Conservation (phyloP, 35 echinoderm and acorn worm species). For the Holothuria glaberrima region DNA sequence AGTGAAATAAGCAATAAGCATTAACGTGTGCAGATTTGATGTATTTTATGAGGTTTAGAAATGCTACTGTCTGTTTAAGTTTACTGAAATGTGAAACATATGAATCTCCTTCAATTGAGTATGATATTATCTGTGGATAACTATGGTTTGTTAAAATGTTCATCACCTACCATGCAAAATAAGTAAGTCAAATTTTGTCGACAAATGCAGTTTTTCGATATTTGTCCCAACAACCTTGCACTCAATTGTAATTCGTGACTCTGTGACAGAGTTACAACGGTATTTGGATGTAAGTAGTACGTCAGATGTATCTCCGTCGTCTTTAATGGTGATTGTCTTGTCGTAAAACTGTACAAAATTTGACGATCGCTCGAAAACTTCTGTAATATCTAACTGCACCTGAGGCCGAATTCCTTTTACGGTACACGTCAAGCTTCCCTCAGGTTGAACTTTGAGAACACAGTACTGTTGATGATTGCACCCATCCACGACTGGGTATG, state of each 20-base stretch:
- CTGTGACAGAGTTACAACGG: background rate
- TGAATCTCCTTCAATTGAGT: no score
- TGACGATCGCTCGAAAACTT: background rate
- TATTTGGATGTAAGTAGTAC: background rate
- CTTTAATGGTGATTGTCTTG: background rate
- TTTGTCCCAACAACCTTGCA: constrained; percentile 3
- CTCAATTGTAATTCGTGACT: background rate
- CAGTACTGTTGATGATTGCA: constrained; percentile 15
- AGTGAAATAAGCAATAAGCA: no score
- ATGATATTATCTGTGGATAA: no score
- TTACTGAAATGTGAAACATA: no score
- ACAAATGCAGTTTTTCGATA: background rate
- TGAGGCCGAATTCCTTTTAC: background rate
- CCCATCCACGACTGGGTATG: constrained; percentile 8
- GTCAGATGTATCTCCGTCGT: background rate
- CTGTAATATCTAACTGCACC: background rate
- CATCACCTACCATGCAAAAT: background rate
- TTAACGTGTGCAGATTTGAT: no score
- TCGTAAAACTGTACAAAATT: background rate
- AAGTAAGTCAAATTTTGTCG: constrained; percentile 5
- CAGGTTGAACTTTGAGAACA: background rate
- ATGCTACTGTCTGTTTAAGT: no score
- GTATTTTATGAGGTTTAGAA: no score
- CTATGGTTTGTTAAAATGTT: no score
- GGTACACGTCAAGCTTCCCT: background rate